Evolutionary conservation across 1,140 invertebrate species (phyloP), one percentile per base, ranked within the genome.

Genomic region (Stegodyphus mimosarum): DNA sequence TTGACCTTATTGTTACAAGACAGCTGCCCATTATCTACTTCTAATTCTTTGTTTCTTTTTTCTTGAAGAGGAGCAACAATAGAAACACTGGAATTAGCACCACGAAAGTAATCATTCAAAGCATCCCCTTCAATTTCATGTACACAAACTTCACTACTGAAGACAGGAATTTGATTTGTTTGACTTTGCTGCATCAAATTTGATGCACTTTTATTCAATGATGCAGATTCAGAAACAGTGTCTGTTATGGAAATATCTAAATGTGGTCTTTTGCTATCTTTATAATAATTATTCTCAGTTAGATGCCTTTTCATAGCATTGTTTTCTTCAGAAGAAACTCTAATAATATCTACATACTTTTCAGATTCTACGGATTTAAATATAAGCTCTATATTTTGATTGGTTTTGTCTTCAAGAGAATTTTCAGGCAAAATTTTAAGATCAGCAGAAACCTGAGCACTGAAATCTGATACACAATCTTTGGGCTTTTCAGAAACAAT

Each of bases 81-180:
- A 4, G 74, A 76, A 52, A 33, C 1, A 89, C 95, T 94, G 67
- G 94, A 94, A 90, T 95, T 95, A 87, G 93, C 93, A 87, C 93
- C 93, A 87, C 90, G 90, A 87, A 95, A 91, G 89, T 95, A 95
- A 90, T 95, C 94, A 88, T 95, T 94, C 63, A 96, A 90, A 63
- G 94, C 94, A 88, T 95, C 94, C 63, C 94, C 94, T 88, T 95
- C 94, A 86, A 95, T 71, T 93, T 94, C 88, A 93, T 93, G 53
- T 94, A 78, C 87, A 88, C 70, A 90, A 87, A 85, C 77, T 72
- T 81, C 86, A 53, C 63, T 50, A 49, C 17, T 55, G 1, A n/a
- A 15, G 13, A 2, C 67, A 55, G 50, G 6, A 60, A 72, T 64
- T 78, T 51, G 51, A 49, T 64, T 78, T 66, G 49, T 69, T 69